Evolutionary conservation across 2,113 vertebrate species (phyloP).

Genomic region (Copsychus sechellarum): DNA sequence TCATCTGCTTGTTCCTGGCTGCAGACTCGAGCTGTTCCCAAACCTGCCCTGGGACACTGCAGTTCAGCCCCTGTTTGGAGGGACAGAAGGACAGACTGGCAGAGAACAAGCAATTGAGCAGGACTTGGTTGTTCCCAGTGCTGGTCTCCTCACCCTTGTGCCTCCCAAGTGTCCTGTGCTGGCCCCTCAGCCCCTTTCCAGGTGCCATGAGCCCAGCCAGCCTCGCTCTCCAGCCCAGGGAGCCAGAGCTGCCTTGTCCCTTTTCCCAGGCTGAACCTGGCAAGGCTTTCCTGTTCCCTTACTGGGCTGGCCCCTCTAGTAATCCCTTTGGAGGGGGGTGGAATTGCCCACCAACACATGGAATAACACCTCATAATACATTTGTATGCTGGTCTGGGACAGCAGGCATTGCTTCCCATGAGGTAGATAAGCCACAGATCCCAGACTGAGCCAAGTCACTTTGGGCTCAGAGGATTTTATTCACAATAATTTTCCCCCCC

Average conservation of each 20-base stretch:
- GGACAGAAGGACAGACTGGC: background rate
- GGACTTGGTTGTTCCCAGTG: accelerated
- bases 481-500: background rate
- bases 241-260: background rate
- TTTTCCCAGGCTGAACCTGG: background rate
- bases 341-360: background rate
- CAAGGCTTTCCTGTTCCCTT: background rate
- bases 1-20: background rate
- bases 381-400: background rate
- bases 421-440: background rate
- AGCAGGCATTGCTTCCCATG: background rate
- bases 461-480: background rate
- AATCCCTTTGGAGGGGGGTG: background rate
- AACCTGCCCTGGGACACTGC: background rate
- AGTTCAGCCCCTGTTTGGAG: background rate
- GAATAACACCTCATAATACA: background rate
- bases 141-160: background rate
- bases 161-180: background rate
- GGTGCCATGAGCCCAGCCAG: background rate
- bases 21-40: background rate
- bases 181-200: background rate
- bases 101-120: accelerated
- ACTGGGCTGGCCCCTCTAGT: accelerated
- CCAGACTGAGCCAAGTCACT: background rate
- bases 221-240: background rate